Percentiles rank a stretch among this genome's conserved stretches.
These are phyloP conservation scores for Branchellion lobata DNA, from an alignment of 2,888 invertebrate species.

Conservation along the genomic window DNA sequence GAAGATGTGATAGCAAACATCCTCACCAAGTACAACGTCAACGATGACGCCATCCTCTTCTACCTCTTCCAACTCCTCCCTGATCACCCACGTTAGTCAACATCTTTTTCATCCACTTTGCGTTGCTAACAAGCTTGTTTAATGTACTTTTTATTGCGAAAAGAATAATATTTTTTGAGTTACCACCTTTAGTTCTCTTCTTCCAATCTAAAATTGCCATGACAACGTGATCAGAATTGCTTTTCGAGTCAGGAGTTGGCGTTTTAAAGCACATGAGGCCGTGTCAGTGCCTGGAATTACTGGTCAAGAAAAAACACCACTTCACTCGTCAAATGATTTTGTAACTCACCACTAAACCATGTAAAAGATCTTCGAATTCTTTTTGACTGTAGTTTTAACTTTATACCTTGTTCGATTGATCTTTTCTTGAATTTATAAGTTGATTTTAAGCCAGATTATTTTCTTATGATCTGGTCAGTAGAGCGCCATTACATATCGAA, in stretches of 20 bases:
- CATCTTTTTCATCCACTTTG: background rate
- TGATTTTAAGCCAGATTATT: no score
- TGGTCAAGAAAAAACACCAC: background rate
- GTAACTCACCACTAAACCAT: no score
- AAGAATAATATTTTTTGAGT: background rate
- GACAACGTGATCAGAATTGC: background rate
- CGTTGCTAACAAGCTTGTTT: background rate
- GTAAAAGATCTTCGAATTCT: no score
- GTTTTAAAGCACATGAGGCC: background rate
- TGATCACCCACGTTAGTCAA: constrained; percentile 3
- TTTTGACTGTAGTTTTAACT: no score
- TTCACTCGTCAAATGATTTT: no score
- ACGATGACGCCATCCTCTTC: background rate
- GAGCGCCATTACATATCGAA: no score
- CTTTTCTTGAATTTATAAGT: no score
- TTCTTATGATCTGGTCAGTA: no score
- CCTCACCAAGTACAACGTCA: constrained; percentile 1
- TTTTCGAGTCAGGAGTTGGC: background rate
- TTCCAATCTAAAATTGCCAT: no score
- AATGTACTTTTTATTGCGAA: background rate
- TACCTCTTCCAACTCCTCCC: background rate
- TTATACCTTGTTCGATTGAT: no score
- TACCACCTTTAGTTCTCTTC: background rate
- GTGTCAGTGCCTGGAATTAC: background rate
- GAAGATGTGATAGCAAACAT: background rate